Evolutionary conservation across 2,888 invertebrate species (phyloP), one percentile per base, ranked within the genome.

Genomic region (Drosophila austrosaltans): DNA sequence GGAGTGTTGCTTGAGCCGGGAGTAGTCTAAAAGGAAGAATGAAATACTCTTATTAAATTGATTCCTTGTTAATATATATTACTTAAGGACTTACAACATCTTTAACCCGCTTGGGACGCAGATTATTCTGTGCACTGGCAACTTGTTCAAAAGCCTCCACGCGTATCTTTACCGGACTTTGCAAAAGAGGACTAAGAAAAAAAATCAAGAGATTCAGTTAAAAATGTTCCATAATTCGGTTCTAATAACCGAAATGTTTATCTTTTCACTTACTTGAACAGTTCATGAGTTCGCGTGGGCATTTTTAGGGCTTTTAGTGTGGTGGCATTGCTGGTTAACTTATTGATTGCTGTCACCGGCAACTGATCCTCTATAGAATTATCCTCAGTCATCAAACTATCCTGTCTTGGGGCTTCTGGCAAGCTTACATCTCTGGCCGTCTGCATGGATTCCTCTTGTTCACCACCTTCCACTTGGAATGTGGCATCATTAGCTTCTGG

Each of bases 141-240:
- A 87, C 91, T 75, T 93, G 93, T 77, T 95, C 95, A 75, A 94
- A 95, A 0, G 94, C 95, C 77, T 94, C 93, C 0, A 95, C 94
- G 44, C 94, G 93, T 81, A 94, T 94, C 83, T 94, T 94, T 3
- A 94, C 93, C 0, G 94, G 93, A 76, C 94, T 94, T 70, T 94
- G 93, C 5, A 93, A 92, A 69, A 93, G 94, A 1, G 94, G 94
- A 91, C 94, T 94, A 73, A 0, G 10, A 5, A 93, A 4, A 10
- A 25, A 3, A 48, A 48, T 16, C 16, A 48, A 20, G 6, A 7
- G 0, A 8, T 48, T 48, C 8, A 48, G 25, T 48, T 48, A 48
- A 3, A 10, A 10, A 36, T 5, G 3, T 32, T 22, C 28, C 28
- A 28, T 28, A 28, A 28, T 22, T 8, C 20, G 1, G 2, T 48